These are phyloP conservation scores for Pectinophora gossypiella DNA, from an alignment of 1,140 invertebrate genomes.

Conservation along the genomic window DNA sequence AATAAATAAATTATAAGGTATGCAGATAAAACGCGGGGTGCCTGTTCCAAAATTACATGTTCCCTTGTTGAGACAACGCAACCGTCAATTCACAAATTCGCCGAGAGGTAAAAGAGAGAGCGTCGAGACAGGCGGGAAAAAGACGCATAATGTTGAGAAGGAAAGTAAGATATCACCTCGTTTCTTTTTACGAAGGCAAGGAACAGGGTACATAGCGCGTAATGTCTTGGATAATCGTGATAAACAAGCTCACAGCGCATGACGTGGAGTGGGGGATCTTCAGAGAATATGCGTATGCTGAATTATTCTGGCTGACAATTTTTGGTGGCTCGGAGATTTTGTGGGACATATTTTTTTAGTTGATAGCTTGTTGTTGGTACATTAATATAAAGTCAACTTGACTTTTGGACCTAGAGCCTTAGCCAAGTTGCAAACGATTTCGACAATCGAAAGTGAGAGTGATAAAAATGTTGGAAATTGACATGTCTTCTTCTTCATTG, in stretches of 20 bases:
- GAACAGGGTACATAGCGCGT: background rate
- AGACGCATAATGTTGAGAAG: background rate
- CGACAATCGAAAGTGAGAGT: no score
- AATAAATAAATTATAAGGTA: background rate
- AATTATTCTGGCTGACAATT: no score
- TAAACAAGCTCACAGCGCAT: constrained; percentile 1
- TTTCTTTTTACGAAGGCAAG: constrained; percentile 3
- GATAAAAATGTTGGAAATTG: no score
- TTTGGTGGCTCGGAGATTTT: no score
- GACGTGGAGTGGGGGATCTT: background rate
- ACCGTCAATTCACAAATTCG: background rate
- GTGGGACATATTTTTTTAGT: no score
- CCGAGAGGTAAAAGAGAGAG: background rate
- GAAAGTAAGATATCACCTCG: constrained; percentile 4
- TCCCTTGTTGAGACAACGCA: background rate
- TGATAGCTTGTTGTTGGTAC: no score
- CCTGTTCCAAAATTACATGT: background rate
- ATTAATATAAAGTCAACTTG: no score
- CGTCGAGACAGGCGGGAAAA: no score
- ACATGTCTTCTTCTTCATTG: no score
- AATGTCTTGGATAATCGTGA: constrained; percentile 5
- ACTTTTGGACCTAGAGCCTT: no score
- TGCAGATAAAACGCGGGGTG: no score
- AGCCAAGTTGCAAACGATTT: no score
- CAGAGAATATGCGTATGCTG: background rate